These are phyloP conservation scores for Tachina lurida DNA, from an alignment of 2,888 invertebrate genomes.

Conservation along the genomic window DNA sequence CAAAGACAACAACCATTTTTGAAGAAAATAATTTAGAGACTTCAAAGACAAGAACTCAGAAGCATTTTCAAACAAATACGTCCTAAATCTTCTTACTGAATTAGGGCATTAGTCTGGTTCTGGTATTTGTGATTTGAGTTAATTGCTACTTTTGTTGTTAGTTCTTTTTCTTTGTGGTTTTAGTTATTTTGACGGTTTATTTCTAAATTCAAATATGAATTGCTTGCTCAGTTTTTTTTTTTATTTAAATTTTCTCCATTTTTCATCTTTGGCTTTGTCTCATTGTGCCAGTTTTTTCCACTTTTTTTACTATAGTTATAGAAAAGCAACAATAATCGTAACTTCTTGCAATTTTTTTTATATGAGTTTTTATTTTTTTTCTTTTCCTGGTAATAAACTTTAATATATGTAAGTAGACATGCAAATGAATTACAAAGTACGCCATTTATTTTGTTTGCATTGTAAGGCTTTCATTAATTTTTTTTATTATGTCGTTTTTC, in stretches of 20 bases:
- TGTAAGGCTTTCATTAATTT: conserved; percentile 5
- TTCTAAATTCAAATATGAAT: conserved; percentile 44
- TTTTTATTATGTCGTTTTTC: background rate
- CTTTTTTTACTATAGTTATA: background rate
- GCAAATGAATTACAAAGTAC: conserved; percentile 17
- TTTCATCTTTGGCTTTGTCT: conserved; percentile 14
- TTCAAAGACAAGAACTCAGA: no score
- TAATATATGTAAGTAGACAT: background rate
- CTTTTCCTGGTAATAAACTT: conserved; percentile 53
- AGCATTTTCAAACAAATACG: no score
- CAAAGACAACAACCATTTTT: no score
- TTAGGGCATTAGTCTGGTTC: background rate
- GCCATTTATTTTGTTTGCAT: conserved; percentile 48
- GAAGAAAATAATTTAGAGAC: no score
- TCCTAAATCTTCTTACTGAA: no score
- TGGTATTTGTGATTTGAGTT: background rate
- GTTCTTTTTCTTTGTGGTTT: background rate
- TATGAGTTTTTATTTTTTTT: conserved; percentile 40
- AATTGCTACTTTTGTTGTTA: conserved; percentile 9
- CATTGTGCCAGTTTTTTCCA: conserved; percentile 28
- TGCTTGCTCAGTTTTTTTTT: conserved; percentile 12
- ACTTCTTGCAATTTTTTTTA: conserved; percentile 17
- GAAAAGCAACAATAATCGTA: background rate
- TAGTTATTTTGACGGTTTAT: background rate
- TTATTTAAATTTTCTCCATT: background rate